phyloP scores from a whole-genome alignment of 2,797 vertebrate species.

The Channa striata region DNA sequence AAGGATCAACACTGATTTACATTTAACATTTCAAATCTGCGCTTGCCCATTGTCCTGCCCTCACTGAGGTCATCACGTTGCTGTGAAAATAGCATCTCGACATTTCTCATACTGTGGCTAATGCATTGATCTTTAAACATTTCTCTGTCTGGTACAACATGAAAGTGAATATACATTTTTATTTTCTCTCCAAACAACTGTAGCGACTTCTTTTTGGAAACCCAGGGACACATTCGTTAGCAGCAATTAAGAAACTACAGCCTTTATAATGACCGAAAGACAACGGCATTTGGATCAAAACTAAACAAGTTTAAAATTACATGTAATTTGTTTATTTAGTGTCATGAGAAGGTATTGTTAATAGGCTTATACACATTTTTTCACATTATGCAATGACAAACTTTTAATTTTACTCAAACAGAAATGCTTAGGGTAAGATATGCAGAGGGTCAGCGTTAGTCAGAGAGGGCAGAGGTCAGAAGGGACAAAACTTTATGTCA shows the following conservation, averaged over 20 bases:
- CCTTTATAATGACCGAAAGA: too few relatives aligned
- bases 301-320: neutral
- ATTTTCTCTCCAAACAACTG: neutral
- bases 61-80: neutral
- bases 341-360: neutral
- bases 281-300: too few relatives aligned
- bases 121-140: constrained; percentile 2
- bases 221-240: neutral
- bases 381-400: neutral
- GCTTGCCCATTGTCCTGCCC: neutral
- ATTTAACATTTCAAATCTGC: constrained; percentile 42
- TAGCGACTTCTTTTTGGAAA: neutral
- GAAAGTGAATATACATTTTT: neutral
- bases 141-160: neutral
- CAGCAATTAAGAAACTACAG: neutral
- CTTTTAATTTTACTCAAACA: neutral
- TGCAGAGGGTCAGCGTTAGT: too few relatives aligned
- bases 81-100: constrained; percentile 23
- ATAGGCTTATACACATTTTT: neutral
- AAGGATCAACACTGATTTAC: constrained; percentile 31
- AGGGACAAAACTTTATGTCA: neutral
- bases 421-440: too few relatives aligned
- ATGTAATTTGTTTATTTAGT: neutral
- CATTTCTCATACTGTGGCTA: constrained; percentile 14
- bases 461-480: neutral